These are phyloP conservation scores for Cyclargus thomasi DNA, from an alignment of 1,140 invertebrate species.

Conservation along the genomic window DNA sequence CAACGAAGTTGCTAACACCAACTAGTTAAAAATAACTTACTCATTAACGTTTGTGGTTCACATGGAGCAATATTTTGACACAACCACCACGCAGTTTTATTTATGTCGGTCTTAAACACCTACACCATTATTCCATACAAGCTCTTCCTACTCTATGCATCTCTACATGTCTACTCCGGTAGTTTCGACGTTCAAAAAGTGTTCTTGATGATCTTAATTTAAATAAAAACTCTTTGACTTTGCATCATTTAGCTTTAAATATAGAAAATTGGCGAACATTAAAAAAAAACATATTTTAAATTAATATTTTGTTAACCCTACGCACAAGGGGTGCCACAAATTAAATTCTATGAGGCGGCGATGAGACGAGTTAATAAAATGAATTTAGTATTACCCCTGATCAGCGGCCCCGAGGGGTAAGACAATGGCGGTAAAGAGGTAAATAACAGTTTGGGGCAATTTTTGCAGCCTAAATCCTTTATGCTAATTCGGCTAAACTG, in stretches of 20 bases:
- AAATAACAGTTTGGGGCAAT: conserved; percentile 15
- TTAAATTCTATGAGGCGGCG: conserved; percentile 66
- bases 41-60: too few relatives aligned
- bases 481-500: conserved; percentile 16
- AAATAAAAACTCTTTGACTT: too few relatives aligned
- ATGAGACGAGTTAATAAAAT: conserved; percentile 72
- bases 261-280: too few relatives aligned
- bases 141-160: background rate
- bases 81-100: too few relatives aligned
- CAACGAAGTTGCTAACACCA: too few relatives aligned
- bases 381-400: conserved; percentile 48
- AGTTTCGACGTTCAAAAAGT: too few relatives aligned
- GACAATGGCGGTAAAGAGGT: conserved; percentile 38
- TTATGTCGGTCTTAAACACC: background rate
- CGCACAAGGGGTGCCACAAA: conserved; percentile 28
- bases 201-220: too few relatives aligned
- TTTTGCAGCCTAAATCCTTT: conserved; percentile 10
- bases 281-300: too few relatives aligned
- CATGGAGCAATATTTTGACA: too few relatives aligned
- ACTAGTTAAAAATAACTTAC: too few relatives aligned
- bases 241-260: too few relatives aligned
- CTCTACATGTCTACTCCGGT: too few relatives aligned
- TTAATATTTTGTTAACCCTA: conserved; percentile 21
- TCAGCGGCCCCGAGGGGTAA: conserved; percentile 38
- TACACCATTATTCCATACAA: background rate